Base-by-base conservation (phyloP, 2,888 invertebrate species). In the Brenthis hecate region DNA sequence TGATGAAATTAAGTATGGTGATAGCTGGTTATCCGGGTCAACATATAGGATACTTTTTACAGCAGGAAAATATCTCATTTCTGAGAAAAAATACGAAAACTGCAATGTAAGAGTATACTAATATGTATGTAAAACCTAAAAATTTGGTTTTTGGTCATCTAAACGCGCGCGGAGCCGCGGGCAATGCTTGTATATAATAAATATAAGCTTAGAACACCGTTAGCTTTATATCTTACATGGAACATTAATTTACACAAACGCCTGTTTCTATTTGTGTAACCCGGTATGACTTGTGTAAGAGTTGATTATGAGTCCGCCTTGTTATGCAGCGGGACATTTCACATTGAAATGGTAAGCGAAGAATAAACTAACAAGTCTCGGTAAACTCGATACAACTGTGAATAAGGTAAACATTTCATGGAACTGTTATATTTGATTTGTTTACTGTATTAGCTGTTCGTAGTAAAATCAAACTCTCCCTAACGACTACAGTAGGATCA, bases 261-360 rank as follows among this genome's bases (percentile, higher is more conserved):
- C 60, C 60, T 51, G 62, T 36, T 43, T 50, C 48, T 64, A 56
- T 69, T 69, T 72, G 68, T 68, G 56, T 66, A 62, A 66, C 60
- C 28, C 61, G 58, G 68, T 86, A 80, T 88, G 86, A 86, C 84
- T 87, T 88, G 76, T 78, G 73, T 73, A 74, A 69, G 72, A 66
- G 69, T 71, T 78, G 87, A 79, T 88, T 88, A 88, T 84, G 81
- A 68, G 32, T 71, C 73, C 73, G 80, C 75, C 78, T 77, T 74
- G 76, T 76, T 79, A 75, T 53, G 28, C 28, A 65, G 66, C 70
- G 74, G 64, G 66, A 71, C 80, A 79, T 80, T 85, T 88, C 80
- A 80, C 83, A 79, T 85, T 76, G 77, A 78, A 84, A 81, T 72
- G 86, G 77, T 86, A 88, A 89, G 76, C 84, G 75, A 75, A 78